phyloP scores from a whole-genome alignment of 2,888 invertebrate species.

The Amblyjoppa fuscipennis region DNA sequence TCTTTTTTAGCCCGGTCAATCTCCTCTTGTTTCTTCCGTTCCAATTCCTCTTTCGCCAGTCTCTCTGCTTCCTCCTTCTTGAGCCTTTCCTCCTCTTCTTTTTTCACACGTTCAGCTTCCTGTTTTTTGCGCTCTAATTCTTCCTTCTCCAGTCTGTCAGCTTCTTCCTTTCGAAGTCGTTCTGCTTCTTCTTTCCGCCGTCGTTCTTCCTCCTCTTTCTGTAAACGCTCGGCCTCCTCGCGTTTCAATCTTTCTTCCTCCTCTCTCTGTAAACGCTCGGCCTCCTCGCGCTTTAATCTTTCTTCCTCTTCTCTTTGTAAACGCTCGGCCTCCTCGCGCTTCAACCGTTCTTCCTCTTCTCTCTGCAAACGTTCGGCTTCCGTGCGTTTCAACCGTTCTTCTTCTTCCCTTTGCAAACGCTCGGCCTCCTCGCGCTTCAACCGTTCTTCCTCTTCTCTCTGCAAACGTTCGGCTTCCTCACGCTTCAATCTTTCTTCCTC shows the following conservation, averaged over 20 bases:
- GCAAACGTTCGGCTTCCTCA: slow-evolving; percentile 60
- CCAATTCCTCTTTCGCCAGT: slow-evolving; percentile 51
- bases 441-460: slow-evolving; percentile 35
- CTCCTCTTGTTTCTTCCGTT: slow-evolving; percentile 76
- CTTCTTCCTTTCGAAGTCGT: slow-evolving; percentile 69
- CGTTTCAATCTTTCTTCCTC: slow-evolving; percentile 61
- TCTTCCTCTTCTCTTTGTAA: slow-evolving; percentile 63
- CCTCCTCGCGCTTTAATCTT: slow-evolving; percentile 72
- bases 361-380: slow-evolving; percentile 20
- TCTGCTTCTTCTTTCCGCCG: slow-evolving; percentile 73
- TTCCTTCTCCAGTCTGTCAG: slow-evolving; percentile 63
- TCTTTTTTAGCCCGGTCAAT: slow-evolving; percentile 67
- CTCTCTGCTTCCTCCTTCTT: slow-evolving; percentile 69
- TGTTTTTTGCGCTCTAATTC: slow-evolving; percentile 78
- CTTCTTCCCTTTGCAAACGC: background rate
- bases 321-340: slow-evolving; percentile 80
- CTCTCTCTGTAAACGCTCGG: slow-evolving; percentile 32
- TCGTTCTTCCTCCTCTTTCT: slow-evolving; percentile 73
- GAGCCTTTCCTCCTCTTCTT: slow-evolving; percentile 61
- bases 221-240: slow-evolving; percentile 74
- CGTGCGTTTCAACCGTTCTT: slow-evolving; percentile 54
- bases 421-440: slow-evolving; percentile 28
- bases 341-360: slow-evolving; percentile 75
- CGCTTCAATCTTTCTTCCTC: slow-evolving; percentile 27
- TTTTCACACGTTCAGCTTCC: slow-evolving; percentile 71